Conservation (phyloP, 2,797 vertebrate genomes). For the Pangasius macronema region DNA sequence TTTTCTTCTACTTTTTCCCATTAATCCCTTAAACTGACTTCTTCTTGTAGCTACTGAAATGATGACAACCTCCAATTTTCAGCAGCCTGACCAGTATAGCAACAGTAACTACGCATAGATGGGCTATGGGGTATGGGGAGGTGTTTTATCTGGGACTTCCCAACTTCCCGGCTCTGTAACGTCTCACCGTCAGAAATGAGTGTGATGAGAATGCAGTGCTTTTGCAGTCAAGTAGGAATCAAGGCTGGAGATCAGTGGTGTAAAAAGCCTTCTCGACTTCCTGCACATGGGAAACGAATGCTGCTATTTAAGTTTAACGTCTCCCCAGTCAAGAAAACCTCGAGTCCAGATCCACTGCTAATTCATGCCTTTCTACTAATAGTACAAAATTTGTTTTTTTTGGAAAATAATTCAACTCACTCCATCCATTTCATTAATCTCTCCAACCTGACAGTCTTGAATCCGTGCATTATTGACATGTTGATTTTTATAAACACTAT, state of each 20-base stretch:
- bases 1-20: neutral
- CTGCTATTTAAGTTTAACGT: neutral
- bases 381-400: neutral
- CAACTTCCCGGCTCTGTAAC: neutral
- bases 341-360: neutral
- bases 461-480: neutral
- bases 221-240: neutral
- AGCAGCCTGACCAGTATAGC: neutral
- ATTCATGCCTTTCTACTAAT: neutral
- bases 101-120: neutral
- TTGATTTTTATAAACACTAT: neutral
- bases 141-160: neutral
- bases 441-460: neutral
- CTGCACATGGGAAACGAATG: neutral
- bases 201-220: neutral
- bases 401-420: neutral
- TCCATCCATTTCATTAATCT: neutral
- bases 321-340: neutral
- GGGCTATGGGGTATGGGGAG: neutral
- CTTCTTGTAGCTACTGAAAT: neutral
- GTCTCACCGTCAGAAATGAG: neutral
- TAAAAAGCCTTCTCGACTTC: neutral
- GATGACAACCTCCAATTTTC: neutral
- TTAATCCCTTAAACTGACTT: neutral
- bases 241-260: neutral